These are phyloP conservation scores for Chloromyia formosa DNA, from an alignment of 2,888 invertebrate genomes.

Conservation along the genomic window DNA sequence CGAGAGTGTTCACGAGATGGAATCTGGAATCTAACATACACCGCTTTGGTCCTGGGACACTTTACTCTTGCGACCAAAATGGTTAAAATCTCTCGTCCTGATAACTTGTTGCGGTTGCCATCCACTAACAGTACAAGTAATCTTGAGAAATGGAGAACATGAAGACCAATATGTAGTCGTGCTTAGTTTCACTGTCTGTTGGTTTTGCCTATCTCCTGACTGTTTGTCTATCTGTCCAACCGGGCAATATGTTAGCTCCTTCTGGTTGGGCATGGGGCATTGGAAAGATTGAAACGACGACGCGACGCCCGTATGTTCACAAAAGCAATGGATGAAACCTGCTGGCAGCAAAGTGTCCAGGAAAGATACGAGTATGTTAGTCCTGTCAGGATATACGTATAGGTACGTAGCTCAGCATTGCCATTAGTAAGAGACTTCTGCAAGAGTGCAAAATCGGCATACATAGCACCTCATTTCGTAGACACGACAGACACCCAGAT, in stretches of 20 bases:
- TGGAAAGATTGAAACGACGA: too few species aligned
- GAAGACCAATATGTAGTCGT: neutral
- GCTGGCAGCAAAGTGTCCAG: too few species aligned
- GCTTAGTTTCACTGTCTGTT: conserved; percentile 15
- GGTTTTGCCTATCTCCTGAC: neutral
- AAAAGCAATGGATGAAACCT: too few species aligned
- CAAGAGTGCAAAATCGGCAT: too few species aligned
- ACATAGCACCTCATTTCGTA: too few species aligned
- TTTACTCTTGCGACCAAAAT: conserved; percentile 18
- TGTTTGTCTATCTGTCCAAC: conserved; percentile 2
- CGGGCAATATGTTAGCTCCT: neutral
- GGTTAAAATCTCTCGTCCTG: conserved; percentile 34
- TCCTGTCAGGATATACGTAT: too few species aligned
- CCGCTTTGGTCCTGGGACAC: neutral
- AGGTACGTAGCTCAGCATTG: too few species aligned
- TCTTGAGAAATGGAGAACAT: neutral
- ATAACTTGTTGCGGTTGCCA: conserved; percentile 33
- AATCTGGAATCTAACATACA: neutral
- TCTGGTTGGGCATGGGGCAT: too few species aligned
- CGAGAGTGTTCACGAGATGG: conserved; percentile 12
- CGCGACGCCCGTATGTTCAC: too few species aligned
- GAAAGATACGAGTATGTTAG: too few species aligned
- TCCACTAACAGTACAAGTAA: neutral
- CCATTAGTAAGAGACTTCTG: too few species aligned
- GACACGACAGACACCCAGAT: neutral